phyloP scores from a whole-genome alignment of 2,888 invertebrate genomes.

The Caenorhabditis becei region DNA sequence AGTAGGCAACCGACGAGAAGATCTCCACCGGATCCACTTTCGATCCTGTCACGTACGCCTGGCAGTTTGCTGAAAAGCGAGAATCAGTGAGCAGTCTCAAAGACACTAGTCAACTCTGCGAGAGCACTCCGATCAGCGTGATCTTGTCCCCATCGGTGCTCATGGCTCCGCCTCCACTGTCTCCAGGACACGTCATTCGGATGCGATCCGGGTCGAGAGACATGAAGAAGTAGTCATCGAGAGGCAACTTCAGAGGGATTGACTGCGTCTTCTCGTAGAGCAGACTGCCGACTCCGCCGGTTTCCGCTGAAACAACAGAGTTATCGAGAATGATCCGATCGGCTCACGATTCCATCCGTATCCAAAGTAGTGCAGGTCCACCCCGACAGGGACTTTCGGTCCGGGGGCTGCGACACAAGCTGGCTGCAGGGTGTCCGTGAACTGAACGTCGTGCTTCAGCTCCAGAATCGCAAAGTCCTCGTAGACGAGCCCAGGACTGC shows the following conservation, averaged over 20 bases:
- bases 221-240: neutral
- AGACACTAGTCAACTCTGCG: too few relatives aligned
- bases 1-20: conserved; percentile 8
- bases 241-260: neutral
- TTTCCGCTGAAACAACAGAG: neutral
- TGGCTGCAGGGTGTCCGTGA: neutral
- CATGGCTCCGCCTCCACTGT: conserved; percentile 29
- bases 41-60: neutral
- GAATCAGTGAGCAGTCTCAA: too few relatives aligned
- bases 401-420: conserved; percentile 7
- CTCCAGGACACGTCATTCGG: conserved; percentile 2
- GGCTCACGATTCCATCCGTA: neutral
- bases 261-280: neutral
- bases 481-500: too few relatives aligned
- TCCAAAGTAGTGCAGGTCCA: neutral
- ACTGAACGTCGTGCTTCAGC: neutral
- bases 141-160: neutral
- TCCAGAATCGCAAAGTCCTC: conserved; percentile 15
- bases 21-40: neutral
- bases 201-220: neutral
- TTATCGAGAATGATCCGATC: neutral
- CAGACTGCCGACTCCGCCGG: neutral
- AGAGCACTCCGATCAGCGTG: conserved; percentile 20
- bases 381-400: neutral
- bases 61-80: too few relatives aligned